A percentile compares a stretch with the other conserved stretches of the same genome.
Conservation (phyloP, 2,888 invertebrate genomes). For the Leuctra nigra region DNA sequence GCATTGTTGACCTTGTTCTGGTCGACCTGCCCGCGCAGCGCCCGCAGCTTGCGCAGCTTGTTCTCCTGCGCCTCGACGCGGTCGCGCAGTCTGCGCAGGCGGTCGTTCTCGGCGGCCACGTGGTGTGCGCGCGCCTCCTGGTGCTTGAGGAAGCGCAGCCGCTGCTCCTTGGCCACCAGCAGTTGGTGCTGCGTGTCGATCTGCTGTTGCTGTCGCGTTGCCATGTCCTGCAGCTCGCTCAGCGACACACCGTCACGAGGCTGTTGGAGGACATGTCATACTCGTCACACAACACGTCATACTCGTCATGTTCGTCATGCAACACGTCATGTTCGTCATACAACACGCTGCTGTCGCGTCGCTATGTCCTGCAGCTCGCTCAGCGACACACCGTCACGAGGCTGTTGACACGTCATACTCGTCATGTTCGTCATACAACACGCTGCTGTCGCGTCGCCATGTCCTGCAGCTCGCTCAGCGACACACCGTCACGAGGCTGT, state of each 20-base stretch:
- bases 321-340: no score
- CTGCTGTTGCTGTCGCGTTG: slow-evolving; percentile 94
- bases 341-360: slow-evolving; percentile 92
- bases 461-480: no score
- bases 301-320: no score
- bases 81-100: slow-evolving; percentile 78
- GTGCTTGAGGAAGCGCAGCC: slow-evolving; percentile 88
- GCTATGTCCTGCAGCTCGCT: slow-evolving; percentile 99
- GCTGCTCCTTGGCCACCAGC: slow-evolving; percentile 87
- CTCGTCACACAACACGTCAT: no score
- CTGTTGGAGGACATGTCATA: no score
- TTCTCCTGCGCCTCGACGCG: slow-evolving; percentile 92
- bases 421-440: no score
- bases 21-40: slow-evolving; percentile 89
- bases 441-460: no score
- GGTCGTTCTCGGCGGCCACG: slow-evolving; percentile 73
- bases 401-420: no score
- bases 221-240: slow-evolving; percentile 97
- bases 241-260: slow-evolving; percentile 88
- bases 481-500: no score
- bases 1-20: slow-evolving; percentile 87
- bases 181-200: slow-evolving; percentile 92
- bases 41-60: slow-evolving; percentile 84
- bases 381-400: no score
- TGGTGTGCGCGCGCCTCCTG: slow-evolving; percentile 73